Evolutionary conservation across 2,888 invertebrate genomes (phyloP), one percentile per base, ranked within the genome.

Genomic region (Cremastobaeus sp.): DNA sequence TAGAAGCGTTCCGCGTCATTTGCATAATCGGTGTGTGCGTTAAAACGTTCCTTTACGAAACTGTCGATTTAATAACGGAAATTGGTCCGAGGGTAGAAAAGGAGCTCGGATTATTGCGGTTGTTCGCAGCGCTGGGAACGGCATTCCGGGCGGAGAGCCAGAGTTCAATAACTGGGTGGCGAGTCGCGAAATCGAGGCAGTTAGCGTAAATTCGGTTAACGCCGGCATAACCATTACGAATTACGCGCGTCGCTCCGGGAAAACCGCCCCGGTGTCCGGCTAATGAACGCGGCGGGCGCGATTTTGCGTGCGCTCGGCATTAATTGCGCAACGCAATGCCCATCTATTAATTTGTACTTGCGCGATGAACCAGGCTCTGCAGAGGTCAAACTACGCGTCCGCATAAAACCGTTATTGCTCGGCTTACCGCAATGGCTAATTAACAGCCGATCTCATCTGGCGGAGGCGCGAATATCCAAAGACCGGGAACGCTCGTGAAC

Each of bases 341-440:
- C 68, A 64, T 59, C 50, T 62, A 74, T 74, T 74, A 74, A 74
- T 74, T 74, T 69, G 68, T 74, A 74, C 64, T 59, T 43, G 41
- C 65, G 59, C 65, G 69, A 74, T 69, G 74, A 34, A 64, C 41
- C 69, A 43, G 65, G 48, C 34, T 60, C 65, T 54, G 69, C 54
- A 74, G 60, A 74, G 74, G 74, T 70, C 70, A 74, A 32, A 59
- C 69, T 57, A 52, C 68, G 74, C 60, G 69, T 47, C 32, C 70
- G 74, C 70, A 69, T 70, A 70, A 70, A 70, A 74, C 74, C 70
- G 74, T 74, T 74, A 74, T 60, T 70, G 66, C 70, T 59, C 64
- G 64, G 74, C 66, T 74, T 69, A 59, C 68, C 57, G 69, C 69
- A 60, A 70, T 70, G 48, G 74, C 70, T 74, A 70, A 74, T 74